Evolutionary conservation across 2,113 vertebrate species (phyloP), one percentile per base, ranked within the genome.

Genomic region (Peromyscus californicus): DNA sequence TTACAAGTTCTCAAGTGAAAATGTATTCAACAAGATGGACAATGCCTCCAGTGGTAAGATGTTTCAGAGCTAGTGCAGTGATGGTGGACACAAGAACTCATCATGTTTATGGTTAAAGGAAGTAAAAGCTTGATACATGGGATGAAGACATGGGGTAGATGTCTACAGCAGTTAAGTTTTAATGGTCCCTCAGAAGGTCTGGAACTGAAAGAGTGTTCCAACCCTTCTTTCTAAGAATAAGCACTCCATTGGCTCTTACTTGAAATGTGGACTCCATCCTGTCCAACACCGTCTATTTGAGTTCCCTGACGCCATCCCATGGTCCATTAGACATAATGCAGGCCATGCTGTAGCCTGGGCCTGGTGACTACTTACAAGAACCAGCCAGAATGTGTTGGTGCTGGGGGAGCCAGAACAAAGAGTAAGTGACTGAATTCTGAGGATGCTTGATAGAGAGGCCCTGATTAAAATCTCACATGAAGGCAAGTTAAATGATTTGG

Each of bases 281-380:
- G 48, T 36, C 5, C 61, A 76, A 51, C 7, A 63, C 19, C 72
- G 7, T 54, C 42, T 39, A 24, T 84, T 65, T 67, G 45, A 67
- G 29, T 31, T 31, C 42, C 13, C 82, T 39, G 0, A 78, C 0
- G 11, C 22, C 3, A 12, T 8, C 3, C 11, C 9, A 10, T 19
- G 75, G 31, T 61, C 36, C 22, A 33, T 36, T 39, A 17, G 22
- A 22, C 17, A 29, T 22, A 29, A 57, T 19, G 6, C 6, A 75
- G 51, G 13, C 2, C 7, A 4, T 0, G 3, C 12, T 29, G 5
- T 0, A 10, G 39, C 11, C 1, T 10, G 51, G 19, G 42, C 31
- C 61, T 65, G 42, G 4, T 19, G 12, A 91, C 36, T 33, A 48
- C 1, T 5, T 13, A 5, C 3, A n/a, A 54, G 48, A 70, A 33